phyloP scores from a whole-genome alignment of 1,140 invertebrate species.

The Lithobius niger region DNA sequence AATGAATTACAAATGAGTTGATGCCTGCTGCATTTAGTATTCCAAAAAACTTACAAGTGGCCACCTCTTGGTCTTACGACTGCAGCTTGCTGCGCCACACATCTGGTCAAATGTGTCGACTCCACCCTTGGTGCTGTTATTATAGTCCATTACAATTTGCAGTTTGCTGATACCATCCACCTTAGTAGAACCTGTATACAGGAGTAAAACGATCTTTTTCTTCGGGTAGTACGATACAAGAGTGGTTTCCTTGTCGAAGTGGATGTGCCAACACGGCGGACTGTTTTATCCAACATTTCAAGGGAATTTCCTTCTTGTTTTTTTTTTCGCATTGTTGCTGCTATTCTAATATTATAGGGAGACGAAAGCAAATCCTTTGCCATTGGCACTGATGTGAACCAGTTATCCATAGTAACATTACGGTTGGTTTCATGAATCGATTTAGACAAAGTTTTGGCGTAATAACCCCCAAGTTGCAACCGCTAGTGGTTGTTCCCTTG shows the following conservation, averaged over 20 bases:
- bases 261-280: background rate
- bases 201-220: background rate
- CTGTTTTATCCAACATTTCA: background rate
- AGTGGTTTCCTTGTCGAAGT: background rate
- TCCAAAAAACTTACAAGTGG: slow-evolving; percentile 16
- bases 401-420: background rate
- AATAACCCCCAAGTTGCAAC: background rate
- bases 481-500: background rate
- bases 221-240: background rate
- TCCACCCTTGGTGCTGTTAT: slow-evolving; percentile 21
- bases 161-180: background rate
- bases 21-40: slow-evolving; percentile 15
- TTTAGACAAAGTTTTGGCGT: background rate
- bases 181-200: background rate
- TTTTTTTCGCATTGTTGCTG: background rate
- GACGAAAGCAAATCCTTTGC: background rate
- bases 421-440: background rate
- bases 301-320: background rate
- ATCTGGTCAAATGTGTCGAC: slow-evolving; percentile 19
- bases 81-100: slow-evolving; percentile 6
- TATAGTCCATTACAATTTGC: no score
- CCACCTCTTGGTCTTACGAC: slow-evolving; percentile 14
- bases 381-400: background rate
- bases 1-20: slow-evolving; percentile 8
- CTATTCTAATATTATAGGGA: background rate